These are phyloP conservation scores for Fukomys damarensis DNA, from an alignment of 2,113 vertebrate genomes.

Conservation along the genomic window DNA sequence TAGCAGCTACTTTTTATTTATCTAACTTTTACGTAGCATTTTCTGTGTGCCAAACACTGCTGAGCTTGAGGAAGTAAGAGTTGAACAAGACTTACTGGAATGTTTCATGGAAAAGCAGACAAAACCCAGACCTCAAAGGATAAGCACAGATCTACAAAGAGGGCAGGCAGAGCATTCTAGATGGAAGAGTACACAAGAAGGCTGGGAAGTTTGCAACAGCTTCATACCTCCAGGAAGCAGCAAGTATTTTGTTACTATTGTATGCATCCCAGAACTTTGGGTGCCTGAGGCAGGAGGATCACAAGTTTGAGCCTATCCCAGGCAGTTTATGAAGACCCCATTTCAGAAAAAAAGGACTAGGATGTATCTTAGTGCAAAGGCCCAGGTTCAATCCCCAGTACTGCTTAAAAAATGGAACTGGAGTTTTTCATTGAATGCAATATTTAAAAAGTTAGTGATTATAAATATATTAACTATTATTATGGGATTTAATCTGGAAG, in stretches of 20 bases:
- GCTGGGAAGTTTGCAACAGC: neutral
- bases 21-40: neutral
- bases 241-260: neutral
- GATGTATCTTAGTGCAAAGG: neutral
- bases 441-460: constrained; percentile 1
- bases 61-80: neutral
- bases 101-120: neutral
- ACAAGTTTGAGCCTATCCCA: neutral
- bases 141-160: neutral
- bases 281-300: neutral
- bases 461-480: neutral
- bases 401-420: neutral
- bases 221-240: neutral
- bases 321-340: neutral
- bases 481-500: neutral
- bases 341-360: neutral
- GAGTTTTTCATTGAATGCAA: neutral
- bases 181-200: neutral
- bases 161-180: neutral
- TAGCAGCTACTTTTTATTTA: neutral
- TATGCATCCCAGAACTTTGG: neutral
- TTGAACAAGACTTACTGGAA: neutral
- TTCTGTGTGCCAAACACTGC: neutral
- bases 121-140: neutral
- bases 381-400: neutral